Evolutionary conservation across 30 jellyfish, hydroid and myxozoan species (phyloP).

Genomic region (Pelagia noctiluca): DNA sequence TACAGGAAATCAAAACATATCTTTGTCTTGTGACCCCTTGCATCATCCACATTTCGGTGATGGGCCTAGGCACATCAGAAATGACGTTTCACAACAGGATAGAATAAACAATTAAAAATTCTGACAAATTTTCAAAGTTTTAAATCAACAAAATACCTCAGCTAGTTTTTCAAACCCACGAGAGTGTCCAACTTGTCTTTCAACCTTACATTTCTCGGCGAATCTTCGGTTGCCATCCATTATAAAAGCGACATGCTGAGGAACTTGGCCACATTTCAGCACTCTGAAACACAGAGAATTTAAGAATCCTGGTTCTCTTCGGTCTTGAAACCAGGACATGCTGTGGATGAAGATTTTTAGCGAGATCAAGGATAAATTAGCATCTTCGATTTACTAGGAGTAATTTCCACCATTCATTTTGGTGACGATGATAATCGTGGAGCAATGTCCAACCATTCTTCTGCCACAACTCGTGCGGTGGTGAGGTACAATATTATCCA

Average conservation of each 20-base stretch:
- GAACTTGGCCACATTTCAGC: conserved; percentile 86
- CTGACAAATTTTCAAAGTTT: too few species aligned
- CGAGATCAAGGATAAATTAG: background rate
- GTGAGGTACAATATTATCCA: too few species aligned
- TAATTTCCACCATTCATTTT: background rate
- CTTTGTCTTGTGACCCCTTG: too few species aligned
- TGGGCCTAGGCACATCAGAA: too few species aligned
- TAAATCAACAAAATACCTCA: conserved; percentile 54
- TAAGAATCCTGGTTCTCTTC: conserved; percentile 80
- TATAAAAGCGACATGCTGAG: conserved; percentile 96
- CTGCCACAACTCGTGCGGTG: too few species aligned
- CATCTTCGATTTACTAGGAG: background rate
- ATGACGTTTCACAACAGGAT: too few species aligned
- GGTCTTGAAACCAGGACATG: conserved; percentile 89
- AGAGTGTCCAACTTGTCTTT: conserved; percentile 82
- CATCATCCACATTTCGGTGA: too few species aligned
- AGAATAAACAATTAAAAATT: too few species aligned
- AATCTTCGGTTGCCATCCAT: conserved; percentile 99
- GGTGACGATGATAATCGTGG: conserved; percentile 12
- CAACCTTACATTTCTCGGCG: conserved; percentile 74
- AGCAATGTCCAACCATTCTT: conserved; percentile 1
- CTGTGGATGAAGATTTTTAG: too few species aligned
- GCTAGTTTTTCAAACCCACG: conserved; percentile 94
- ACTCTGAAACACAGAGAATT: conserved; percentile 56
- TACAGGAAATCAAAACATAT: too few species aligned